Percentiles rank a stretch among this genome's conserved stretches.
Evolutionary conservation across 2,113 vertebrate species (phyloP).

Genomic region (Bos javanicus): DNA sequence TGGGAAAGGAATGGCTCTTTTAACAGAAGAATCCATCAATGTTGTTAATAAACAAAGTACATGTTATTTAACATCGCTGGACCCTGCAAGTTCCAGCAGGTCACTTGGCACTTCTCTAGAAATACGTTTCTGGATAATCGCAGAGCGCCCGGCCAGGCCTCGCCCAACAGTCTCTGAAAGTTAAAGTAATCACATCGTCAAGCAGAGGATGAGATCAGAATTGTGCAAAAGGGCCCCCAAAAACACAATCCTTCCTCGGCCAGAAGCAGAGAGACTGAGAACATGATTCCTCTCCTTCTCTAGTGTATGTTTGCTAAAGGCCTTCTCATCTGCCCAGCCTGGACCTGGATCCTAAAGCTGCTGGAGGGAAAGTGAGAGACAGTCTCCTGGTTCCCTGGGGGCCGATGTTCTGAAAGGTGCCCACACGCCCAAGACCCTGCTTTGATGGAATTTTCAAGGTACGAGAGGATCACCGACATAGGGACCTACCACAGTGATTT

Average conservation of each 20-base stretch:
- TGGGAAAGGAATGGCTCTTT: background rate
- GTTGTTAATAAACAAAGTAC: background rate
- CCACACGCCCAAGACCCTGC: background rate
- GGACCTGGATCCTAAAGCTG: background rate
- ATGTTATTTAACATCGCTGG: background rate
- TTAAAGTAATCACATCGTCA: background rate
- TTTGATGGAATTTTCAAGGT: background rate
- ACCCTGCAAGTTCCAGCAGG: background rate
- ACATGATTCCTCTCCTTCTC: background rate
- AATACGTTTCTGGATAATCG: background rate
- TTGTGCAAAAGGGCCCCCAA: background rate
- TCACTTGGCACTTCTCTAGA: background rate
- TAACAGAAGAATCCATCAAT: slow-evolving; percentile 11
- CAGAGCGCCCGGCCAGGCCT: background rate
- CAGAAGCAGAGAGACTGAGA: background rate
- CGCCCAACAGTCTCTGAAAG: background rate
- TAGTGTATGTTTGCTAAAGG: background rate
- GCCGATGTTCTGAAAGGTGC: accelerated
- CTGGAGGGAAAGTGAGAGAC: background rate
- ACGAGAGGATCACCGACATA: background rate
- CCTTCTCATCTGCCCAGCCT: background rate
- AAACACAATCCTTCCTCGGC: background rate
- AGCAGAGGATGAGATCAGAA: background rate
- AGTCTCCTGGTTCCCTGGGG: background rate
- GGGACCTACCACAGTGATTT: no score